A percentile compares a stretch with the other conserved stretches of the same genome.
These are phyloP conservation scores for Pemphigus obesinymphae DNA, from an alignment of 1,140 invertebrate genomes.

Conservation along the genomic window DNA sequence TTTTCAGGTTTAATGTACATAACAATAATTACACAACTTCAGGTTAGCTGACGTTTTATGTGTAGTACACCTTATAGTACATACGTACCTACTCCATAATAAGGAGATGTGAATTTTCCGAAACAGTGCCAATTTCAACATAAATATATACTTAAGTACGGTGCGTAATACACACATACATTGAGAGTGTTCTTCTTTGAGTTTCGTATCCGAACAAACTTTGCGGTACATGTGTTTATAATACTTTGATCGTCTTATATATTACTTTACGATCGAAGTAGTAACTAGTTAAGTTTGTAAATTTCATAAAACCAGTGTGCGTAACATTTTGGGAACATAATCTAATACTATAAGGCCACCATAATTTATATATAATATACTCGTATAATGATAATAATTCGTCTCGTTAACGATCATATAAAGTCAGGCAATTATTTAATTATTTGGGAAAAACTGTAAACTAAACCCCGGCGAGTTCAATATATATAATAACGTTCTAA, in stretches of 20 bases:
- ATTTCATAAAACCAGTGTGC: background rate
- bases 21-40: background rate
- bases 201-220: background rate
- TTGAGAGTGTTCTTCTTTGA: background rate
- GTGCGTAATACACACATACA: background rate
- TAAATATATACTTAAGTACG: background rate
- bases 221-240: background rate
- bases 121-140: background rate
- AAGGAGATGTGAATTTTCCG: background rate
- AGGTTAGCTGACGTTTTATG: background rate
- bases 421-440: constrained; percentile 1
- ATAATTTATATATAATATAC: background rate
- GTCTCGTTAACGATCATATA: background rate
- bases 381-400: background rate
- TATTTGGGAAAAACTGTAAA: background rate
- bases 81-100: background rate
- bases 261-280: constrained; percentile 13
- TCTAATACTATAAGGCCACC: background rate
- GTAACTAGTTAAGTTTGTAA: constrained; percentile 18
- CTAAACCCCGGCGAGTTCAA: background rate
- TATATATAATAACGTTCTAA: background rate
- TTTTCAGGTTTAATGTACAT: background rate
- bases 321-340: background rate
- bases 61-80: too few species aligned
- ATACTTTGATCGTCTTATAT: constrained; percentile 25